Conservation (phyloP, 2,888 invertebrate genomes). For the Uropetala carovei region DNA sequence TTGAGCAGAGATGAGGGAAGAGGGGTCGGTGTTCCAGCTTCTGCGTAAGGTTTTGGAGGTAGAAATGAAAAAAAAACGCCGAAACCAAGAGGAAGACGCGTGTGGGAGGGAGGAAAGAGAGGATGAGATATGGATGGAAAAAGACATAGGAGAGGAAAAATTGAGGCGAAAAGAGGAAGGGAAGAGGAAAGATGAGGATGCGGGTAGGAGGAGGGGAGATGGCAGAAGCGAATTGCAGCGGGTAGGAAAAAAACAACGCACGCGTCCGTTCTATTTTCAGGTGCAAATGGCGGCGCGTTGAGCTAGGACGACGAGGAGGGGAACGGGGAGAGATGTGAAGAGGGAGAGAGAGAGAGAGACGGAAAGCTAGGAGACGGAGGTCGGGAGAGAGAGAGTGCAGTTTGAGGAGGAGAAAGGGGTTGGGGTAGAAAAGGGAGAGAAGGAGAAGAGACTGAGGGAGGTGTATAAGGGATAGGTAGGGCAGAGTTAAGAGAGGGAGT, state of each 20-base stretch:
- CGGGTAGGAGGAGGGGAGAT: background rate
- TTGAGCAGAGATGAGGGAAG: too few species aligned
- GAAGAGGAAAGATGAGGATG: background rate
- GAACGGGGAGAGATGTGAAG: background rate
- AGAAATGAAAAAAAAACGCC: background rate
- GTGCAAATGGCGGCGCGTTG: conserved; percentile 11
- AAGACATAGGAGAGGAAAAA: background rate
- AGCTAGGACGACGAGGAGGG: background rate
- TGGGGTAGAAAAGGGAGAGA: background rate
- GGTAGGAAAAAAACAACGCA: background rate
- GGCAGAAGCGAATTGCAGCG: background rate
- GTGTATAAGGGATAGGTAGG: too few species aligned
- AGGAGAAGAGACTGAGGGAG: background rate
- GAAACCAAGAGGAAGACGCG: background rate
- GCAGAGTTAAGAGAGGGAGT: too few species aligned
- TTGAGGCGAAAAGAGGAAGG: background rate
- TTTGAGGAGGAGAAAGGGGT: background rate
- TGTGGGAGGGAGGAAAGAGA: background rate
- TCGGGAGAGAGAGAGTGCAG: background rate
- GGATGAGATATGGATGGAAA: background rate
- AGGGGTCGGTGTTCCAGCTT: background rate
- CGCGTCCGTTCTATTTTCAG: conserved; percentile 40
- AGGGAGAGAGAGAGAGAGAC: background rate
- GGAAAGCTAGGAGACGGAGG: background rate
- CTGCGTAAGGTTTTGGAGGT: background rate